Evolutionary conservation across 2,888 invertebrate genomes (phyloP).

Genomic region (Cheilosia variabilis): DNA sequence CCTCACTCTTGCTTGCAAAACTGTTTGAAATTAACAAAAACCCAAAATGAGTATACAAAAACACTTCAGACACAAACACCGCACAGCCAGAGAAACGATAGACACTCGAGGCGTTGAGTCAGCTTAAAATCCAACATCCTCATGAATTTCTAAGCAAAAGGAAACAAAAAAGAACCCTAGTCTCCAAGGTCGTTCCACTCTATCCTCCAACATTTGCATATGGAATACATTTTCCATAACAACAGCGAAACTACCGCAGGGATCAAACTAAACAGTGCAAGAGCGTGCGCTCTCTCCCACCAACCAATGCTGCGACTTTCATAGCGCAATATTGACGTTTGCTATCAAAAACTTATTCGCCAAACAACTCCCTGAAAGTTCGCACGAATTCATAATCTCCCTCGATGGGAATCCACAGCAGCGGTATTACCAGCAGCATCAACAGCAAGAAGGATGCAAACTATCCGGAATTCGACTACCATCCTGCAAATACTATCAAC

Average conservation of each 20-base stretch:
- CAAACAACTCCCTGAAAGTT: conserved; percentile 64
- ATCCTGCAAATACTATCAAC: conserved; percentile 64
- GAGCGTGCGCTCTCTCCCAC: conserved; percentile 7
- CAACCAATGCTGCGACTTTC: not conserved
- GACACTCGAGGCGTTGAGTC: conserved; percentile 43
- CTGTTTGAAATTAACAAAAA: conserved; percentile 40
- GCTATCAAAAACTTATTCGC: conserved; percentile 69
- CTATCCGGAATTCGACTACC: conserved; percentile 14
- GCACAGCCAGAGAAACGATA: not conserved
- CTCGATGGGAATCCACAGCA: conserved; percentile 42
- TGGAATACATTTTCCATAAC: conserved; percentile 61
- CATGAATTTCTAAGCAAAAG: conserved; percentile 51
- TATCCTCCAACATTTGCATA: conserved; percentile 56
- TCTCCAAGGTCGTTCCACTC: conserved; percentile 28
- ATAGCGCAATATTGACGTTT: conserved; percentile 53
- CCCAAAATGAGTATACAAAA: conserved; percentile 14
- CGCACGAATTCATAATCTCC: conserved; percentile 55
- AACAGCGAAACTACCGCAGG: conserved; percentile 59
- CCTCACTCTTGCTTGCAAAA: conserved; percentile 1
- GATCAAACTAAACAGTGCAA: conserved; percentile 52
- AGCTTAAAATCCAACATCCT: conserved; percentile 13
- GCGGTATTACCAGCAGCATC: not conserved
- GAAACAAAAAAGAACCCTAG: conserved; percentile 26
- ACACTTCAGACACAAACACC: conserved; percentile 52
- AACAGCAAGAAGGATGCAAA: conserved; percentile 25